Conservation (phyloP, 2,888 invertebrate species). For the Micoletzkya japonica region DNA sequence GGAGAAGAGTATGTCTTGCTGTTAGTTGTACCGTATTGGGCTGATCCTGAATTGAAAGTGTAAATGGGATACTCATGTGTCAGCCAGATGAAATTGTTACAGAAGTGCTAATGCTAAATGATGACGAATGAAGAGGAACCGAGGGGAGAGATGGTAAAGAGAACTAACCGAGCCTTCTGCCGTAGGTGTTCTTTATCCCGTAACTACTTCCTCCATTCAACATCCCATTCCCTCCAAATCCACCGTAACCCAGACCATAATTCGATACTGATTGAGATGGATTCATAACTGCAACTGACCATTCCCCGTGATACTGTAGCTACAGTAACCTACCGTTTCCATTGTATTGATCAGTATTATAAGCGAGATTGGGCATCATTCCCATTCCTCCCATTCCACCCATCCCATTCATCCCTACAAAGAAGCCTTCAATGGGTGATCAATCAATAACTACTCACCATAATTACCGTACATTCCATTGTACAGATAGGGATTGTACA, state of each 20-base stretch:
- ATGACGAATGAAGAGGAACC: background rate
- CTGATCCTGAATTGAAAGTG: background rate
- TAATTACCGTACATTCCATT: no score
- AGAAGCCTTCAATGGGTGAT: no score
- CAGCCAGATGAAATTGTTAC: background rate
- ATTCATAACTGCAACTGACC: background rate
- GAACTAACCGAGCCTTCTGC: conserved; percentile 1
- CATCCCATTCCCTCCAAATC: background rate
- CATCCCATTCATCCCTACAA: no score
- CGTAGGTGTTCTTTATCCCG: conserved; percentile 25
- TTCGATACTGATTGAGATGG: background rate
- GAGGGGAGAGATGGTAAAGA: background rate
- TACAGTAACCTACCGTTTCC: background rate
- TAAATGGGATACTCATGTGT: no score
- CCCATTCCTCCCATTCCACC: conserved; percentile 16
- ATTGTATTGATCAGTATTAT: conserved; percentile 13
- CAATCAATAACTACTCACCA: no score
- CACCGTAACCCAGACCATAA: conserved; percentile 25
- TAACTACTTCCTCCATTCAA: conserved; percentile 21
- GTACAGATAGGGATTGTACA: no score
- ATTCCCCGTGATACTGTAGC: background rate
- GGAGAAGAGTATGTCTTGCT: conserved; percentile 6
- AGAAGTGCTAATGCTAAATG: background rate
- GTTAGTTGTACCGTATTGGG: background rate
- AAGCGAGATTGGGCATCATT: conserved; percentile 18